Evolutionary conservation across 2,797 vertebrate genomes (phyloP), one percentile per base, ranked within the genome.

Genomic region (Cynodonichthys magdalenae): DNA sequence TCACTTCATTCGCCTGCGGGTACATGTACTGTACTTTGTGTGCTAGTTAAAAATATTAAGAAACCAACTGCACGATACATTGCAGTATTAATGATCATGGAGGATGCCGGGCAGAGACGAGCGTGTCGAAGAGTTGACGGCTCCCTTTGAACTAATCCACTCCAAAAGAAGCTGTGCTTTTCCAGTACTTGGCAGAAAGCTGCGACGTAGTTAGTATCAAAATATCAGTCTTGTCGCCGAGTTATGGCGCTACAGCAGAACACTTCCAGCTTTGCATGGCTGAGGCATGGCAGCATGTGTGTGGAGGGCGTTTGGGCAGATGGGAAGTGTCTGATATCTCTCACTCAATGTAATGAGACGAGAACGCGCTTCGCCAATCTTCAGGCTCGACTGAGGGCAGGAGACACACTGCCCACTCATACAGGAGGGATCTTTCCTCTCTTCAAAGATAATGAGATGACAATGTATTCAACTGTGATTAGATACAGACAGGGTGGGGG

Each of bases 361-460:
- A 69, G 88, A 90, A 87, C 60, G 81, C 45, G 80, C 87, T 85
- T 89, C 87, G 76, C 77, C 89, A 85, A 82, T 90, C 89, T 81
- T 61, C 67, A 69, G 81, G 71, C 80, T 77, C 20, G 63, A 85
- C 73, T 89, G 89, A 91, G 87, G 88, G 87, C 82, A 78, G 79
- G 86, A 91, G 87, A 92, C 90, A 80, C 74, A 29, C 80, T 76
- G 87, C 85, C 90, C 88, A 83, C 88, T 89, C 80, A 74, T 70
- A 84, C 71, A 66, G 86, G 84, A 83, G 85, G 86, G 87, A 86
- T 89, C 83, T 83, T 71, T 87, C 80, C 74, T 74, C 85, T 90
- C 89, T 91, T 90, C 88, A 90, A 91, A 92, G 89, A 92, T 92
- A 92, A 92, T 89, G 90, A 92, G 90, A 91, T 90, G 88, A 89